Base-by-base conservation (phyloP, 2,888 invertebrate genomes). In the Uropetala carovei region DNA sequence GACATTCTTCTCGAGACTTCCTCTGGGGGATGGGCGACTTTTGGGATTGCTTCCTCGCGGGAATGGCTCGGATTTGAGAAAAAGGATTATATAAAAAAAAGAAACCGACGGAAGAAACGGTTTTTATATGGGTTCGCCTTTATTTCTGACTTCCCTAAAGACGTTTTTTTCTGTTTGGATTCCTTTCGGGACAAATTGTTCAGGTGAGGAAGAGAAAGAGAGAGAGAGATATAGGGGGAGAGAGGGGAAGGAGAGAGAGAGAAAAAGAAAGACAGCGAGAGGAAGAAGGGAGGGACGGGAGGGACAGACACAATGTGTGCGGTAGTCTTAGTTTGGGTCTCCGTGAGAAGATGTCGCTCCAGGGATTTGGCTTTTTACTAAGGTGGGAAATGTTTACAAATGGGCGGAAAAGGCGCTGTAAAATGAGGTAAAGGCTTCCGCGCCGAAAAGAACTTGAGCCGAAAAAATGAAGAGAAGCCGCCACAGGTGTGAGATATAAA, bases 141-240 rank as follows among this genome's bases (percentile, higher is more conserved):
- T 43, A 43, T 68, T 89, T 57, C n/a, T 83, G 57, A 43, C n/a
- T 13, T 64, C 64, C 16, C 64, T 30, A 13, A 57, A 13, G 56
- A 64, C 64, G 43, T 64, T 64, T 89, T 89, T 64, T 89, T 89
- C 64, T 64, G 16, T 64, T 64, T 43, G 64, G 43, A 10, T 64
- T 64, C 43, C 89, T 89, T 89, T 27, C 56, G 64, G 68, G 89
- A 89, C 64, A 89, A 64, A 89, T 89, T 89, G 89, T 64, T 43
- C 68, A 14, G 43, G 56, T 13, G 86, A 60, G 16, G 30, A 22
- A 30, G 60, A 18, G 60, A 30, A 16, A 59, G 82, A 14, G 82
- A 43, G 82, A 16, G 82, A 43, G 14, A 43, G 82, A 16, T 27
- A 30, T 14, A 18, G n/a, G 27, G 22, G 30, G 82, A 16, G 43